Percentiles rank a stretch among this genome's conserved stretches.
phyloP scores from a whole-genome alignment of 2,797 vertebrate genomes.

The Acrossocheilus fasciatus region DNA sequence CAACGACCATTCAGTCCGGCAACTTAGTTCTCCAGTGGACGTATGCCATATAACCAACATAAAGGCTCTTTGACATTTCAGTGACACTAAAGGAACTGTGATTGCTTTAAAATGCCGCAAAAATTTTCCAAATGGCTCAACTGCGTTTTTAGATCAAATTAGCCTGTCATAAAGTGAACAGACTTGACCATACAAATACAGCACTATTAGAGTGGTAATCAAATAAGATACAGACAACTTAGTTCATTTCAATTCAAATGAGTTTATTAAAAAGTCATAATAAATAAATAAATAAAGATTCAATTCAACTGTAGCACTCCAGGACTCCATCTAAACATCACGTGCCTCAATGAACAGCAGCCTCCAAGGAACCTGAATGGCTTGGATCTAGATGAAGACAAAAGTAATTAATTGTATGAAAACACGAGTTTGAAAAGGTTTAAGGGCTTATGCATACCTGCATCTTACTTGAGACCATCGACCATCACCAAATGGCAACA shows the following conservation, averaged over 20 bases:
- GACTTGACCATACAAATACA: neutral
- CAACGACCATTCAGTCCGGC: constrained; percentile 32
- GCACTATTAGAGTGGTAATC: neutral
- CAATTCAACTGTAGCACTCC: neutral
- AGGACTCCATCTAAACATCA: neutral
- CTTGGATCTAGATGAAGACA: neutral
- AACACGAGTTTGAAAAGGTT: too few relatives aligned
- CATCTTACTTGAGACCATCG: neutral
- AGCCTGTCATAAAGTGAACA: neutral
- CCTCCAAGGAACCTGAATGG: neutral
- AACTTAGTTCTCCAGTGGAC: constrained; percentile 36
- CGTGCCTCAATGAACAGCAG: neutral
- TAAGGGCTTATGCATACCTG: constrained; percentile 25
- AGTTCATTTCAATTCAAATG: neutral
- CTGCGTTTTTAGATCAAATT: too few relatives aligned
- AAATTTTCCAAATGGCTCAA: too few relatives aligned
- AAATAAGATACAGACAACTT: neutral
- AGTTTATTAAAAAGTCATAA: neutral
- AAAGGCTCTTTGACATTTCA: constrained; percentile 16
- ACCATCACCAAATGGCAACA: constrained; percentile 45
- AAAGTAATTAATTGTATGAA: neutral
- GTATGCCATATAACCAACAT: neutral
- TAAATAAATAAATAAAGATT: too few relatives aligned
- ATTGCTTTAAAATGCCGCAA: neutral
- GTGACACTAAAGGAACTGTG: neutral